Evolutionary conservation across 2,797 vertebrate genomes (phyloP).

Genomic region (Apogon talboti): DNA sequence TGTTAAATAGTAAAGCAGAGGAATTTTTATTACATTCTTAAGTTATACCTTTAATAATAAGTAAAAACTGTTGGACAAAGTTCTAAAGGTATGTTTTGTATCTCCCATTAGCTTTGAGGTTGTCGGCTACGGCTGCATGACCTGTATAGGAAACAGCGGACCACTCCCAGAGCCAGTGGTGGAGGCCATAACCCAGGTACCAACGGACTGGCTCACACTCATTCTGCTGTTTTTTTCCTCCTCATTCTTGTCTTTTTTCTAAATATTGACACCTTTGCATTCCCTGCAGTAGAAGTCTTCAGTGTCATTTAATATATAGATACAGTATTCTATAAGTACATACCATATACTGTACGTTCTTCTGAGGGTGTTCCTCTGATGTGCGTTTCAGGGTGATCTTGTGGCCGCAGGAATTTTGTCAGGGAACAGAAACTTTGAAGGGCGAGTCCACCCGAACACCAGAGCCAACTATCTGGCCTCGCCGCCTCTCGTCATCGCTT

Average conservation of each 20-base stretch:
- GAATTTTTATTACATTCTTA: too few relatives aligned
- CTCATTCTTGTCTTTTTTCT: neutral
- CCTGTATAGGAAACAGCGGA: constrained; percentile 98
- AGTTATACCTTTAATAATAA: too few relatives aligned
- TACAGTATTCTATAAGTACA: neutral
- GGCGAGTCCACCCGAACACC: constrained; percentile 95
- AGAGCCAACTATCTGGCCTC: constrained; percentile 97
- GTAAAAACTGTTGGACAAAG: neutral
- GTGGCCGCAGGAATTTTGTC: constrained; percentile 93
- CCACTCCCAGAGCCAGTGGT: constrained; percentile 93
- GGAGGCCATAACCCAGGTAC: constrained; percentile 94
- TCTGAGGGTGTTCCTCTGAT: neutral
- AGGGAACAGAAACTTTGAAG: constrained; percentile 98
- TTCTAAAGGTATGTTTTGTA: constrained; percentile 7
- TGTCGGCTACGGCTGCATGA: constrained; percentile 99
- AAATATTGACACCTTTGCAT: neutral
- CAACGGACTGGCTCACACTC: neutral
- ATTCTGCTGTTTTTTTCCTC: neutral
- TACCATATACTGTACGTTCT: neutral
- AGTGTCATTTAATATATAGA: neutral
- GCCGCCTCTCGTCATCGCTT: constrained; percentile 94
- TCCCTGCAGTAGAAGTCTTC: neutral
- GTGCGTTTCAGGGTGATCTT: constrained; percentile 88
- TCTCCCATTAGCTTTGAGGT: constrained; percentile 90
- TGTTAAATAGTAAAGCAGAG: too few relatives aligned